A percentile compares a stretch with the other conserved stretches of the same genome.
These are phyloP conservation scores for Nyctibius bracteatus DNA, from an alignment of 2,113 vertebrate genomes.

Conservation along the genomic window DNA sequence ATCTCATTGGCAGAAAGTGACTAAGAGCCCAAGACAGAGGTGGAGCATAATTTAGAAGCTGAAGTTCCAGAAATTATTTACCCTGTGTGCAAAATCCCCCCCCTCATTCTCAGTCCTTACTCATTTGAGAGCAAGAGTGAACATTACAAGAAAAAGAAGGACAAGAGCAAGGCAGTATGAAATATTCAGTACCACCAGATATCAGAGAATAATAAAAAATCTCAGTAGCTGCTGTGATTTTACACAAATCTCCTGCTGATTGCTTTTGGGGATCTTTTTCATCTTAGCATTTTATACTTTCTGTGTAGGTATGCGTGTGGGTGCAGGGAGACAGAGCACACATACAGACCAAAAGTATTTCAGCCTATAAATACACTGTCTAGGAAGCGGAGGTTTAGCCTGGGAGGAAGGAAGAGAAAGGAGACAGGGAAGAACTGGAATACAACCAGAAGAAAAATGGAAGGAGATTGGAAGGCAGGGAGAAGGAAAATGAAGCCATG, in stretches of 20 bases:
- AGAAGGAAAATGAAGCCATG: not conserved
- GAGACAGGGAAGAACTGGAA: not conserved
- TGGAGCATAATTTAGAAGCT: not conserved
- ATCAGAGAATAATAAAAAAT: not conserved
- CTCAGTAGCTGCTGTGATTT: not conserved
- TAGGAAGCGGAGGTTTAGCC: not conserved
- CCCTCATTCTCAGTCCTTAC: not conserved
- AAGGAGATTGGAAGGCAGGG: not conserved
- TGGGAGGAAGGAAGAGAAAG: not conserved
- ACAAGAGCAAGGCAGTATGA: not conserved
- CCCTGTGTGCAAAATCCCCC: not conserved
- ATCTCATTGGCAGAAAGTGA: not conserved
- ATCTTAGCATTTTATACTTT: not conserved
- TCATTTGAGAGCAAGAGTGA: not conserved
- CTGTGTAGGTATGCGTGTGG: not conserved
- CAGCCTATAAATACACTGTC: not conserved
- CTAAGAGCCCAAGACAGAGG: not conserved
- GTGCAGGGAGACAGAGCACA: not conserved
- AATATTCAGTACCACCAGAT: not conserved
- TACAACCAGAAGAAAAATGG: not conserved
- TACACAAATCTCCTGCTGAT: not conserved
- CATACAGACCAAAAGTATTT: not conserved
- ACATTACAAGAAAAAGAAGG: not conserved
- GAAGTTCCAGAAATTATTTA: not conserved
- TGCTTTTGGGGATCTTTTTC: not conserved